Evolutionary conservation across 2,113 vertebrate genomes (phyloP), one percentile per base, ranked within the genome.

Genomic region (Centrocercus urophasianus): DNA sequence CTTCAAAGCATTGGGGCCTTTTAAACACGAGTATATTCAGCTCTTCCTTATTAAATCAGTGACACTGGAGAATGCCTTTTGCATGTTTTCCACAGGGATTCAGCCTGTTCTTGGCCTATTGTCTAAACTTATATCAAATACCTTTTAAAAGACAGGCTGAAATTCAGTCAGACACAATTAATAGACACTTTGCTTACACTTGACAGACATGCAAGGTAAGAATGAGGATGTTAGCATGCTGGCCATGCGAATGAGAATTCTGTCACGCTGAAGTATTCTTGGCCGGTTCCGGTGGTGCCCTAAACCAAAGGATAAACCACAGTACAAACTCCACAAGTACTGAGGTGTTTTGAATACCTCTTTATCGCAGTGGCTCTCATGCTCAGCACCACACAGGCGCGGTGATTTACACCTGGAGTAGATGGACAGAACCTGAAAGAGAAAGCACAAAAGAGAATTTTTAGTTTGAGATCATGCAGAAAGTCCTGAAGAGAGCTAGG

Each of bases 151-250:
- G 61, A 91, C 52, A 64, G 56, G 40, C 36, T 96, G 88, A 95
- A 93, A 96, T 96, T 74, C 93, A 94, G 67, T 96, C 93, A 96
- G 90, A 89, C 52, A 82, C 94, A 94, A 90, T 96, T 97, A 96
- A 96, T 89, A 79, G 56, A 90, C 64, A 60, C 30, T 96, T 96
- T 97, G 70, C 94, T 93, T 74, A 83, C 59, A 83, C 81, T 92
- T 93, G 83, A 96, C 90, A 96, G 96, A 87, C 79, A 88, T 91
- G 93, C 83, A 86, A 88, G 79, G 74, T 81, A 96, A 96, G 96
- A 97, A 96, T 95, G 96, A 97, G 91, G 89, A 96, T 96, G 93
- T 95, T 96, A 96, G 83, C 67, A 67, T 74, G 72, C 64, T 13
- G 6, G 71, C 88, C 91, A 95, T 95, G 90, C 20, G 52, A 96